Evolutionary conservation across 2,888 invertebrate genomes (phyloP).

Genomic region (Drosophila ezoana): DNA sequence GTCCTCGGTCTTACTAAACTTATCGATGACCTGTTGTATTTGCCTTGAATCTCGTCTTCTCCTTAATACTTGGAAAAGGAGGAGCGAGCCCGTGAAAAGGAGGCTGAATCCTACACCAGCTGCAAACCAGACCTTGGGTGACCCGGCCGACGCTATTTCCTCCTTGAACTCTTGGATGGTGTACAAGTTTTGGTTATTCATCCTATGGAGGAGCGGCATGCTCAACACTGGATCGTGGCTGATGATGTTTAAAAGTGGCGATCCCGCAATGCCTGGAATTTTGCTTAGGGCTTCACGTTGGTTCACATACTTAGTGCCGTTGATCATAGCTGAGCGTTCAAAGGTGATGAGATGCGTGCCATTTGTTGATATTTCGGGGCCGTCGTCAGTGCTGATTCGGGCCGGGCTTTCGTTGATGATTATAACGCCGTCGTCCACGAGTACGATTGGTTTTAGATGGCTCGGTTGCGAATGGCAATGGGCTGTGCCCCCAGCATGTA

Average conservation of each 20-base stretch:
- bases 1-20: too few species aligned
- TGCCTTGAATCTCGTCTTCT: too few species aligned
- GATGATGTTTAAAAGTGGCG: slow-evolving; percentile 24
- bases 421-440: slow-evolving; percentile 6
- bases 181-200: too few species aligned
- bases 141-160: too few species aligned
- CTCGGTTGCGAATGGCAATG: slow-evolving; percentile 24
- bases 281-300: slow-evolving; percentile 1
- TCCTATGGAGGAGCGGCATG: too few species aligned
- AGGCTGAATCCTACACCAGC: too few species aligned
- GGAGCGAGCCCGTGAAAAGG: too few species aligned
- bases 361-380: slow-evolving; percentile 2
- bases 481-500: slow-evolving; percentile 24
- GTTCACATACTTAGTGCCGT: neutral
- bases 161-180: too few species aligned
- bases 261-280: slow-evolving; percentile 11
- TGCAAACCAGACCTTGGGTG: too few species aligned
- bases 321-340: neutral
- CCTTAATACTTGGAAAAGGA: too few species aligned
- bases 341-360: slow-evolving; percentile 13
- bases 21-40: too few species aligned
- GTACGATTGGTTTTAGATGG: slow-evolving; percentile 9
- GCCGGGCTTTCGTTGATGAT: too few species aligned
- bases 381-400: neutral
- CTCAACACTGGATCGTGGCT: neutral